Evolutionary conservation across 1,140 invertebrate genomes (phyloP), one percentile per base, ranked within the genome.

Genomic region (Brachystomella parvula): DNA sequence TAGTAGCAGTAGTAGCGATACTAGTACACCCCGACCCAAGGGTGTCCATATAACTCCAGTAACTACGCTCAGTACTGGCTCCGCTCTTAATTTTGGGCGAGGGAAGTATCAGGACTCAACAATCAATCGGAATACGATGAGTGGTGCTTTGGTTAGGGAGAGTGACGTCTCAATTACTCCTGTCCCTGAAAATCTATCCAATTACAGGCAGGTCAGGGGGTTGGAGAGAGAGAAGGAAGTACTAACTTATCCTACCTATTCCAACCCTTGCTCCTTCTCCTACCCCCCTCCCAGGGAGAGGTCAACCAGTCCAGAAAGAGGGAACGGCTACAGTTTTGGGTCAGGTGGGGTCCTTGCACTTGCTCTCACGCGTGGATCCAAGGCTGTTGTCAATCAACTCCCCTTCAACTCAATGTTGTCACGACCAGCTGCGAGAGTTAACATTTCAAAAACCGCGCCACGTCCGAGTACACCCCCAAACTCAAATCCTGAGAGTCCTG

Each of bases 261-360:
- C 49, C 49, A 6, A 53, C 21, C 49, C 49, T 53, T 53, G 24
- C 21, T 53, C 49, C 49, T 53, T 39, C 19, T 39, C 35, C 6
- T 39, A 9, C 35, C 6, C n/a, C n/a, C n/a, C 6, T 6, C 19
- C 35, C 35, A 39, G 35, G 35, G 35, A 39, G 35, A 6, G 35
- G 6, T 39, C 35, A 39, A 39, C 6, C 6, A 67, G 65, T 67
- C 69, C 69, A 31, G 69, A 71, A 2, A 53, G 6, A 39, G 6
- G 24, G 12, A 26, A 24, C 21, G 49, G 49, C 3, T 53, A 53
- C 49, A 53, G 49, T 53, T 53, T 53, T 39, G 44, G 35, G 47
- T 69, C 71, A 2, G 66, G 71, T 32, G 68, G 71, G 56, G 71
- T 73, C n/a, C 47, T 73, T 19, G 71, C 71, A 19, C 47, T 73